Conservation (phyloP, 2,888 invertebrate genomes). For the Oxystoma pomonae region DNA sequence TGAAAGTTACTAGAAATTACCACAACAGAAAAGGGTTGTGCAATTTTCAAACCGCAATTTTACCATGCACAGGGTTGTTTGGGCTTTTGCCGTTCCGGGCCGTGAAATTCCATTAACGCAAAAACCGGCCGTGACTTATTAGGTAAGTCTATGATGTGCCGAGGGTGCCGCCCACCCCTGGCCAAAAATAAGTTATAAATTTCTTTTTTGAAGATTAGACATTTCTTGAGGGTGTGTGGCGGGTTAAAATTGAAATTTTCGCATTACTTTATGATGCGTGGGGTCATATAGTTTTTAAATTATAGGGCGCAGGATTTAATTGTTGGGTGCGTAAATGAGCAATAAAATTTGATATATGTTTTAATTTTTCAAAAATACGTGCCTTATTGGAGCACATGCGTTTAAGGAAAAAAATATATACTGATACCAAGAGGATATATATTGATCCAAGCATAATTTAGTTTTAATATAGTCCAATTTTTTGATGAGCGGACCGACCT, state of each 20-base stretch:
- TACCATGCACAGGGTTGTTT: background rate
- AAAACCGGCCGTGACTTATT: background rate
- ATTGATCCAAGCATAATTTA: no score
- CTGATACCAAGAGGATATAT: no score
- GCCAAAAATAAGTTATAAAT: constrained; percentile 47
- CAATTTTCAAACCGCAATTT: background rate
- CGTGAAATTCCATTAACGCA: background rate
- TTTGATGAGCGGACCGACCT: no score
- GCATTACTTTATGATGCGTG: constrained; percentile 47
- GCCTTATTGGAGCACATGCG: background rate
- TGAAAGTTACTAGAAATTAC: no score
- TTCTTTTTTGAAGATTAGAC: constrained; percentile 40
- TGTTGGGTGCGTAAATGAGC: background rate
- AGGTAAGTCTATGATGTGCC: constrained; percentile 6
- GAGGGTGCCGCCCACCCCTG: constrained; percentile 38
- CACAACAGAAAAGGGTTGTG: background rate
- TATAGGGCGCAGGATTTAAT: constrained; percentile 37
- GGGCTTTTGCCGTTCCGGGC: background rate
- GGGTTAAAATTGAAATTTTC: constrained; percentile 40
- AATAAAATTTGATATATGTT: background rate
- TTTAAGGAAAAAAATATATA: no score
- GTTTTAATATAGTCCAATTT: no score
- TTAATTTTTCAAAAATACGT: background rate
- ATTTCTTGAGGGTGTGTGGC: constrained; percentile 33
- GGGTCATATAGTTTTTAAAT: constrained; percentile 37